A percentile compares a stretch with the other conserved stretches of the same genome.
Conservation (phyloP, 2,113 vertebrate species). For the Pelobates fuscus region DNA sequence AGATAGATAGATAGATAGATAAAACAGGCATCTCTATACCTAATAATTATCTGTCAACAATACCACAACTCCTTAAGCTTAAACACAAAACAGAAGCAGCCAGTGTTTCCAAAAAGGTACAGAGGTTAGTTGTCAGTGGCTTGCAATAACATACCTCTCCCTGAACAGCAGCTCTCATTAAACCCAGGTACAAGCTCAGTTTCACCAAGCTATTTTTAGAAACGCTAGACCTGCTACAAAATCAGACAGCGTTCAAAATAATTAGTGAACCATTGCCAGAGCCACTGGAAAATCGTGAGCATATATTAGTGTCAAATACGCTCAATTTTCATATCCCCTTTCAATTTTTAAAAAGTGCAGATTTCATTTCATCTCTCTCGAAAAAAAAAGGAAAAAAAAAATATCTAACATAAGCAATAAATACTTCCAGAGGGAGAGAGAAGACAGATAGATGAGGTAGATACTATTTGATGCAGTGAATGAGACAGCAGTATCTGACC, state of each 20-base stretch:
- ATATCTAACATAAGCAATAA: conserved; percentile 20
- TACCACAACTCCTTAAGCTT: conserved; percentile 36
- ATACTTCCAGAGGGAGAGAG: conserved; percentile 18
- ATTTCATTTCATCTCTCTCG: conserved; percentile 29
- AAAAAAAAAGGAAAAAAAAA: neutral
- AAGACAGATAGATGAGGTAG: neutral
- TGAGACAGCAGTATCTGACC: conserved; percentile 20
- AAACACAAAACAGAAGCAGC: conserved; percentile 33
- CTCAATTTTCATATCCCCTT: conserved; percentile 25
- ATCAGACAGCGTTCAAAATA: conserved; percentile 14
- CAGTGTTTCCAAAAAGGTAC: conserved; percentile 25
- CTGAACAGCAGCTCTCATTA: conserved; percentile 42
- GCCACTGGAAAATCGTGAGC: conserved; percentile 7
- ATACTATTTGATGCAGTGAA: conserved; percentile 19
- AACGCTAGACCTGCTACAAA: conserved; percentile 29
- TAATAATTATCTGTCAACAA: conserved; percentile 43
- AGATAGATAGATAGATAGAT: conserved; percentile 24
- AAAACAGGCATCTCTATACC: too few relatives aligned
- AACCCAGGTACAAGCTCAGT: conserved; percentile 25
- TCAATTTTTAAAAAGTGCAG: conserved; percentile 16
- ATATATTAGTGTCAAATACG: conserved; percentile 38
- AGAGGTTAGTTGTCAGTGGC: conserved; percentile 43
- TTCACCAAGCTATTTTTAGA: conserved; percentile 32
- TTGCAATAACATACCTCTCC: conserved; percentile 40
- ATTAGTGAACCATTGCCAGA: conserved; percentile 19